Conservation (phyloP, 2,797 vertebrate genomes). For the Xenops minutus region DNA sequence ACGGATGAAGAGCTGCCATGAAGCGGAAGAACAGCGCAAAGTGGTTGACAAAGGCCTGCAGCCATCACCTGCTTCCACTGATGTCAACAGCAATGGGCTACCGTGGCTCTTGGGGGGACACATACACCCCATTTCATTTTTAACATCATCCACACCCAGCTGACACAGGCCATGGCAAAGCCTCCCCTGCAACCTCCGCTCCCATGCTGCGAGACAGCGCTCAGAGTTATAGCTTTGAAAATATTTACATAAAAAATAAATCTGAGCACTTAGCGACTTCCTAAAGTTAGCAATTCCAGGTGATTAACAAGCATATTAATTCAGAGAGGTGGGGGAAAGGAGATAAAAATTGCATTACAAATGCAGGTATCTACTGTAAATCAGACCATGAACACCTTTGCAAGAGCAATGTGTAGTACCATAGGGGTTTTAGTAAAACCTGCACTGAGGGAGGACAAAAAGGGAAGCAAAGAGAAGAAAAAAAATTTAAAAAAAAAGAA, state of each 20-base stretch:
- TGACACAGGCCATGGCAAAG: not conserved
- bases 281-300: conserved; percentile 57
- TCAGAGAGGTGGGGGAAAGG: not conserved
- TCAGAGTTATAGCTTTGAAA: conserved; percentile 49
- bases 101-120: not conserved
- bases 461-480: not conserved
- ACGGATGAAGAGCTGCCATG: not conserved
- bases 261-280: conserved; percentile 59
- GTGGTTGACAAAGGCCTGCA: not conserved
- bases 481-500: fast-evolving
- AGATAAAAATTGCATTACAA: conserved; percentile 59
- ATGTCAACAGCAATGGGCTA: not conserved
- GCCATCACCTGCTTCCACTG: not conserved
- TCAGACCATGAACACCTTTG: not conserved
- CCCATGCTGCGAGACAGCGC: not conserved
- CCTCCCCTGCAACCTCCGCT: not conserved
- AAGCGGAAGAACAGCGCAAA: fast-evolving
- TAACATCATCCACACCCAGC: not conserved
- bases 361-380: conserved; percentile 53
- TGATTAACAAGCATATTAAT: conserved; percentile 69
- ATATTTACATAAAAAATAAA: conserved; percentile 72
- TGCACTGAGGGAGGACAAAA: not conserved
- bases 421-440: not conserved
- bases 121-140: not conserved
- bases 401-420: not conserved